Evolutionary conservation across 2,113 vertebrate species (phyloP).

Genomic region (Phalacrocorax brasilianus): DNA sequence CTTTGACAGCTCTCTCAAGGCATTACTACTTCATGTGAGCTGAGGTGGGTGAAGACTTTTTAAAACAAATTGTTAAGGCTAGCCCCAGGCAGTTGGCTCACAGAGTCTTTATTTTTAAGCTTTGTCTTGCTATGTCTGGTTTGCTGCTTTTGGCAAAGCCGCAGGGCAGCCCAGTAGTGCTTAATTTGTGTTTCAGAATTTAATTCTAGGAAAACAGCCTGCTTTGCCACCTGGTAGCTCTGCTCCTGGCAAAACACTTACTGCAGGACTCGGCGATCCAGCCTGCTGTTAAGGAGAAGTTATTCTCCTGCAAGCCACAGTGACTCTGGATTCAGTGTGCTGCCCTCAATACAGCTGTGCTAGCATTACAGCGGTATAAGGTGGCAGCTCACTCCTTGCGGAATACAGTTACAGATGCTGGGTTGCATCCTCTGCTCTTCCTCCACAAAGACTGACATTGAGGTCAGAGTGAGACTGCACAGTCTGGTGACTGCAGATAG

Average conservation of each 20-base stretch:
- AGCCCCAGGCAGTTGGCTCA: background rate
- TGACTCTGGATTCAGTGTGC: background rate
- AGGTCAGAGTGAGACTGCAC: background rate
- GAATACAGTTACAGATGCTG: background rate
- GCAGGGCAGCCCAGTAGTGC: background rate
- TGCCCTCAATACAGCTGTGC: fast-evolving
- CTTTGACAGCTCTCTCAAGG: background rate
- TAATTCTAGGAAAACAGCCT: background rate
- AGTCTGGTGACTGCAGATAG: background rate
- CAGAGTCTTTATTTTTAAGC: background rate
- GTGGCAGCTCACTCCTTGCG: background rate
- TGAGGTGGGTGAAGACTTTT: background rate
- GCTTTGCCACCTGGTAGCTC: background rate
- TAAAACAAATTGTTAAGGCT: background rate
- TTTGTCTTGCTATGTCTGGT: background rate
- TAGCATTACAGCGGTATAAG: background rate
- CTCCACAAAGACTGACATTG: background rate
- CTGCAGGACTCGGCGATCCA: background rate
- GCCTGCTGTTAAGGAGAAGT: background rate
- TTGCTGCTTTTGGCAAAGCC: background rate
- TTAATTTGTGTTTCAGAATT: background rate
- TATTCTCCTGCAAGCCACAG: background rate
- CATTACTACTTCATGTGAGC: background rate
- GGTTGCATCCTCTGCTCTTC: background rate
- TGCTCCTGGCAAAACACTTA: background rate